These are phyloP conservation scores for Conopomorpha cramerella DNA, from an alignment of 1,140 invertebrate species.

Conservation along the genomic window DNA sequence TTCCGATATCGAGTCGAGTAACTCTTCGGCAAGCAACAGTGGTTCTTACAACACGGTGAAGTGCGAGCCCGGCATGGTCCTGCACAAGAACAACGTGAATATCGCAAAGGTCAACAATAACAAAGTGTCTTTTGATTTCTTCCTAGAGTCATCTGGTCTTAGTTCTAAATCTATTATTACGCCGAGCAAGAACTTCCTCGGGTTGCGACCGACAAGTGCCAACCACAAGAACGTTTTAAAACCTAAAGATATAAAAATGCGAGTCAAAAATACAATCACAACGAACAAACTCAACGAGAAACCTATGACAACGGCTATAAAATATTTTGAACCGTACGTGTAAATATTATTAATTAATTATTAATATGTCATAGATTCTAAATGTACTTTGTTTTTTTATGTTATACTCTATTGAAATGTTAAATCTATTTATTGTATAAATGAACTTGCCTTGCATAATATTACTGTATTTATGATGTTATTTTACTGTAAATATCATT, in stretches of 20 bases:
- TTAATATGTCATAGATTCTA: too few species aligned
- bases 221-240: conserved; percentile 79
- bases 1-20: conserved; percentile 58
- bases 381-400: conserved; percentile 11
- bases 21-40: conserved; percentile 59
- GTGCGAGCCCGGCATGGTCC: conserved; percentile 44
- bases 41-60: conserved; percentile 59
- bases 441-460: conserved; percentile 56
- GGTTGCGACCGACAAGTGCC: conserved; percentile 62
- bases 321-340: conserved; percentile 60
- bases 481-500: conserved; percentile 47
- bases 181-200: conserved; percentile 61
- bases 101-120: conserved; percentile 21
- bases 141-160: conserved; percentile 77
- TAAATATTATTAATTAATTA: conserved; percentile 27
- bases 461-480: conserved; percentile 31
- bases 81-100: conserved; percentile 21
- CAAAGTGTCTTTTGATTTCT: conserved; percentile 68
- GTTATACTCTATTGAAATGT: conserved; percentile 23
- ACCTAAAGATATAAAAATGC: conserved; percentile 76
- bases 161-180: conserved; percentile 81
- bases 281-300: conserved; percentile 58
- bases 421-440: conserved; percentile 54
- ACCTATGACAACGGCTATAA: conserved; percentile 58
- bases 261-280: conserved; percentile 53